Conservation (phyloP, 2,888 invertebrate genomes). For the Frankliniella fusca region DNA sequence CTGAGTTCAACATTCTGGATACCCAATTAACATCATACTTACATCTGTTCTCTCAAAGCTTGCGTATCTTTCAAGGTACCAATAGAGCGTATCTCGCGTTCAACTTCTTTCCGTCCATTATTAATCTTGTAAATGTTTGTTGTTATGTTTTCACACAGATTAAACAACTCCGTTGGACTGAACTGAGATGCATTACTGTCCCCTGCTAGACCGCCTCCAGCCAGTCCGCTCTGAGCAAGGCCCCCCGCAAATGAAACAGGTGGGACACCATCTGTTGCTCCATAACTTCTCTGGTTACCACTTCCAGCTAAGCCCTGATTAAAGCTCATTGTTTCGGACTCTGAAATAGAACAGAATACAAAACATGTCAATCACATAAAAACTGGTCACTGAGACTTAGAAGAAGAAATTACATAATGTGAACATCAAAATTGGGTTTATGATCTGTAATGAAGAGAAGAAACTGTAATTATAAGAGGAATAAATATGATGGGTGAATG, state of each 20-base stretch:
- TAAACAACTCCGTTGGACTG: conserved; percentile 71
- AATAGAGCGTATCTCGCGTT: conserved; percentile 68
- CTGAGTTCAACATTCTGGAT: conserved; percentile 30
- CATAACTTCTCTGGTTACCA: conserved; percentile 1
- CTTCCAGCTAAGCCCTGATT: not conserved
- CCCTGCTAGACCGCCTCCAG: not conserved
- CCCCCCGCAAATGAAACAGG: not conserved
- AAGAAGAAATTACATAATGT: not conserved
- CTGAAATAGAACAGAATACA: not conserved
- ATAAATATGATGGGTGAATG: not conserved
- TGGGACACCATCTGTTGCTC: conserved; percentile 3
- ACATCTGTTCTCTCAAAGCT: conserved; percentile 62
- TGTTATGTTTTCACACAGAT: conserved; percentile 73
- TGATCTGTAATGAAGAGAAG: not conserved
- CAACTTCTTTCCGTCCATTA: conserved; percentile 65
- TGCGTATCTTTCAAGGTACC: conserved; percentile 72
- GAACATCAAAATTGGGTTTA: not conserved
- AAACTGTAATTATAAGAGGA: not conserved
- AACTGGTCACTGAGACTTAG: not conserved
- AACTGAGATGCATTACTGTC: conserved; percentile 55
- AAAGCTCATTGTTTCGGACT: not conserved
- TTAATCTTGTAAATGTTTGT: conserved; percentile 76
- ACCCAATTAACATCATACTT: conserved; percentile 42
- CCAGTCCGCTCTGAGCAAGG: not conserved
- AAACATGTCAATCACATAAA: not conserved